Base-by-base conservation (phyloP, 2,113 vertebrate genomes). In the Oreochromis niloticus region DNA sequence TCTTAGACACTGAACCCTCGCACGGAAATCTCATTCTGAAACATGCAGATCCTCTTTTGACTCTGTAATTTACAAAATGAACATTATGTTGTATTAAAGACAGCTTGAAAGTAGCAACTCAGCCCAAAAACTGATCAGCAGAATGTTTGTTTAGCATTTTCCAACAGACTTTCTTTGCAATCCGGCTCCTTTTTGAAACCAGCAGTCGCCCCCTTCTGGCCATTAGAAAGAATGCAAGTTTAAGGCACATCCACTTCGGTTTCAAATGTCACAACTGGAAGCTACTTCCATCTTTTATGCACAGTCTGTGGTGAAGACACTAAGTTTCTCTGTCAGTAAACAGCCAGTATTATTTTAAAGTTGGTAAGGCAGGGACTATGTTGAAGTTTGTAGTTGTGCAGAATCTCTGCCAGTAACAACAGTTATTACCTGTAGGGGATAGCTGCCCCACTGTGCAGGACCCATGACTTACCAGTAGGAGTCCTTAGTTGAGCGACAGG, bases 51-150 rank as follows among this genome's bases (percentile, higher is more conserved):
- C 24, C 24, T 48, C 4, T 48, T 75, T 50, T 75, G 43, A 75
- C 0, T 75, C 24, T 0, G 0, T 50, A 75, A 19, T 78, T 32
- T 78, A 78, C 16, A 32, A 32, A 78, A 32, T 24, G 24, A 24
- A 24, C 24, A 50, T 75, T 30, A 50, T 30, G 14, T 50, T 75
- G 43, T 30, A 30, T 75, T 75, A 48, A 75, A 75, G 43, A 19
- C 27, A 7, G 9, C 43, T 75, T 48, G 14, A 48, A 75, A 48
- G 5, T 7, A 30, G 24, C 27, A 75, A 48, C 43, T 75, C 24
- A 0, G 22, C 16, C 19, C 43, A 78, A 46, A 46, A 0, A 9
- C 22, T 46, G 39, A 46, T 73, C 24, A 2, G 71, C 24, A 78
- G 10, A 30, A 19, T 30, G 9, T 32, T 78, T 50, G 14, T 46